Percentiles rank a stretch among this genome's conserved stretches.
phyloP scores from a whole-genome alignment of 2,797 vertebrate species.

The Phaenicophaeus curvirostris region DNA sequence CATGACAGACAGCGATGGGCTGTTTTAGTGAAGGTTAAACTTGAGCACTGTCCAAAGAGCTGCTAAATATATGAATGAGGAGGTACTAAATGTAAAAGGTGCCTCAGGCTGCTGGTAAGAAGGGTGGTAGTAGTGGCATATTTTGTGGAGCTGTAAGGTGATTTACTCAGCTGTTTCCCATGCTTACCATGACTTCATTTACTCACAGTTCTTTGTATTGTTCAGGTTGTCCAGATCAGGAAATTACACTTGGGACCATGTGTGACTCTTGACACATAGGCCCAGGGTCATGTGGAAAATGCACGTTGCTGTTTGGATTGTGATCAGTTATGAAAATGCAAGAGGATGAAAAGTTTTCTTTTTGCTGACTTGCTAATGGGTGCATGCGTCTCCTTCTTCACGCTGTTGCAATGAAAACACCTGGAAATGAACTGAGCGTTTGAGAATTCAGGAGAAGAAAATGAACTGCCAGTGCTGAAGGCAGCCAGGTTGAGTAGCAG shows the following conservation, averaged over 20 bases:
- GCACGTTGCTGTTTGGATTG: neutral
- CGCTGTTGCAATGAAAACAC: neutral
- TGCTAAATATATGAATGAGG: neutral
- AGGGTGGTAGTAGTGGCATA: neutral
- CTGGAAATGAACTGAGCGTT: neutral
- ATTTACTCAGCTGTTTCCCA: neutral
- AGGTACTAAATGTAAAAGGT: neutral
- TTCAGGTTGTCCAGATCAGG: neutral
- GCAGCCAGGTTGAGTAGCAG: neutral
- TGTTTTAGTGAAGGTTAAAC: neutral
- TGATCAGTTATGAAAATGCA: neutral
- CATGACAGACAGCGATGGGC: neutral
- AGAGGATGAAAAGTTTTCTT: neutral
- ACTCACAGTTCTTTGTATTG: neutral
- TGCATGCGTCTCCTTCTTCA: neutral
- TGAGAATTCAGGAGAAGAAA: neutral
- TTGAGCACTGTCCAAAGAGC: neutral
- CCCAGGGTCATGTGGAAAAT: neutral
- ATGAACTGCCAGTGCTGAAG: slow-evolving; percentile 7
- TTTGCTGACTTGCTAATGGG: neutral
- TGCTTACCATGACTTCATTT: neutral
- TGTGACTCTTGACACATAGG: neutral
- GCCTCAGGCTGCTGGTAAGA: neutral
- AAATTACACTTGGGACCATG: neutral
- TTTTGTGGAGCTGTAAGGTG: neutral